Evolutionary conservation across 2,888 invertebrate species (phyloP), one percentile per base, ranked within the genome.

Genomic region (Nomada hirtipes): DNA sequence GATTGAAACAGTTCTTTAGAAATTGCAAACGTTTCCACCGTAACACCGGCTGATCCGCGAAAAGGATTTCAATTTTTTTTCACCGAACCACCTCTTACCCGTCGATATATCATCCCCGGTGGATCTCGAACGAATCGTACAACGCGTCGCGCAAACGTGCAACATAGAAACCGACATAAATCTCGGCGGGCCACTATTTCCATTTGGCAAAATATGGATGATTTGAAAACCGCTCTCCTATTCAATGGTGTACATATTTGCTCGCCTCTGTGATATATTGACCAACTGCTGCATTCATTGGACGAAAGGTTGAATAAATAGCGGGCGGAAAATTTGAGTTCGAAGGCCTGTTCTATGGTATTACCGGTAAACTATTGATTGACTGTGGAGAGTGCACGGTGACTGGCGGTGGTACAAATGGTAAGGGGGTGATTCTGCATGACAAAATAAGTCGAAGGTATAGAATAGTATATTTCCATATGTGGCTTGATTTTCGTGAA

Each of bases 1-100:
- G 85, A 87, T 88, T 83, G 87, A 77, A 87, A 85, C 69, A 53
- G 20, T 65, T 76, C 61, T 74, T 72, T 36, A 36, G 36, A 36
- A 36, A 36, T 36, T 36, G 36, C 36, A 36, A 7, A 7, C 36
- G 36, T 36, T 36, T 36, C 36, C 36, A 36, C 36, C 36, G 36
- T 36, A 36, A 36, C 53, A 50, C n/a, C 53, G 55, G 13, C 52
- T 68, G 11, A 42, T 29, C 29, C 55, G 69, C 29, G 52, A 26
- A 72, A 75, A 71, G 64, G 55, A 75, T 65, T 65, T 70, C 76
- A 71, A 83, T 86, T 86, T 80, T 86, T 76, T 73, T 36, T 7
- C 59, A 59, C 78, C 52, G 50, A 59, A 50, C 42, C 23, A 68
- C n/a, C 42, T 74, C 26, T 57, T 53, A 44, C 57, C 61, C 36